Conservation (phyloP, 1,140 invertebrate species). For the Trinorchestia longiramus region DNA sequence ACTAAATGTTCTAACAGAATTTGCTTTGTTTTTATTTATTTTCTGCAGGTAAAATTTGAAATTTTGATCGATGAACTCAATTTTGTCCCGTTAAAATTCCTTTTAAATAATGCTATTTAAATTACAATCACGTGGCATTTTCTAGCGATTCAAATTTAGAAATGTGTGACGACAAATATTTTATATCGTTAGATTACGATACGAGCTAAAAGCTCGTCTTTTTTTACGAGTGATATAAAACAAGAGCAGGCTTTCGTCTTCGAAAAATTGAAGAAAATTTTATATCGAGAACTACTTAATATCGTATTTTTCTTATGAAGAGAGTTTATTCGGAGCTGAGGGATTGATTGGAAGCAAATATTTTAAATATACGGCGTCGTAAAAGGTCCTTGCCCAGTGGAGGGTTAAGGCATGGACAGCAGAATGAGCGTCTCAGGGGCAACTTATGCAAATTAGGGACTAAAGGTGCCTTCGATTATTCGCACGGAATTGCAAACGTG, state of each 20-base stretch:
- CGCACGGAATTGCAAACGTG: constrained; percentile 9
- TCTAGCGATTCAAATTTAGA: too few relatives aligned
- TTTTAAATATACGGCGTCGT: neutral
- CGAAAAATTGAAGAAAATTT: neutral
- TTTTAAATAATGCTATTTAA: too few relatives aligned
- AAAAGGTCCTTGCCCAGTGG: neutral
- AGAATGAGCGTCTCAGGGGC: constrained; percentile 19
- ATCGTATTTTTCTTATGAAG: neutral
- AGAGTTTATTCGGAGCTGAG: neutral
- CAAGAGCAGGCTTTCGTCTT: neutral
- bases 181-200: too few relatives aligned
- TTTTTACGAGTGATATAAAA: neutral
- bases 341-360: constrained; percentile 15
- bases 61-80: too few relatives aligned
- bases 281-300: neutral
- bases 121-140: too few relatives aligned
- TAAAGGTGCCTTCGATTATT: constrained; percentile 19
- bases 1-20: too few relatives aligned
- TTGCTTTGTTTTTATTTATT: too few relatives aligned
- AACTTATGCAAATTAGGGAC: constrained; percentile 38
- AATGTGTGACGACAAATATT: too few relatives aligned
- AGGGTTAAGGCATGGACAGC: neutral
- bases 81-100: too few relatives aligned
- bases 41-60: too few relatives aligned
- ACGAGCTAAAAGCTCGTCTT: neutral